Evolutionary conservation across 2,113 vertebrate species (phyloP), one percentile per base, ranked within the genome.

Genomic region (Bos javanicus): DNA sequence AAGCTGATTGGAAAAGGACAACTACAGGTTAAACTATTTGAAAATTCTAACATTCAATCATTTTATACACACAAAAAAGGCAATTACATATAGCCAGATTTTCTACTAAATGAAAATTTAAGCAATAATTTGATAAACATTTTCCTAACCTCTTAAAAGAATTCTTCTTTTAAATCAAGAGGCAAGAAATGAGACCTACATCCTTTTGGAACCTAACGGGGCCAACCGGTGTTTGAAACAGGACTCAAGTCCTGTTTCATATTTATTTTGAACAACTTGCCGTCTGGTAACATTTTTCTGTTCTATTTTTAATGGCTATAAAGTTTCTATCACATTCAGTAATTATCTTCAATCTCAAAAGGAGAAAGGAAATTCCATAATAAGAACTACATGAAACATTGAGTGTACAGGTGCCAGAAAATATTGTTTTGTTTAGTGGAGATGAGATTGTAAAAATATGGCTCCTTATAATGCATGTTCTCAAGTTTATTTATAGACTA

Each of bases 281-380:
- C 92, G 98, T 98, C 98, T 99, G 99, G 98, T 98, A 99, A 98
- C 96, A 98, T 98, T 99, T 98, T 96, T 98, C 87, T 98, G 81
- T 90, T 98, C 96, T 90, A 97, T 96, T 98, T 98, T 98, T 98
- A 98, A 98, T 98, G 96, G 87, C 97, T 98, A 95, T 98, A 96
- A 98, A 98, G 97, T 91, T 98, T 98, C 98, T 97, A 95, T 97
- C 97, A 67, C 90, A 97, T 98, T 96, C 97, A 98, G 98, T 98
- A 98, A 99, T 98, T 98, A 98, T 98, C 98, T 98, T 98, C 98
- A 96, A 98, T 98, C 98, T 99, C 97, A 98, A 97, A 98, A 98
- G 97, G 98, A 98, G 98, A 98, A 96, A 98, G 97, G 98, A 98
- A 98, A 99, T 98, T 97, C 98, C 95, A 2, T 98, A 98, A 98